Base-by-base conservation (phyloP, 2,888 invertebrate species). In the Tetramorium bicarinatum region DNA sequence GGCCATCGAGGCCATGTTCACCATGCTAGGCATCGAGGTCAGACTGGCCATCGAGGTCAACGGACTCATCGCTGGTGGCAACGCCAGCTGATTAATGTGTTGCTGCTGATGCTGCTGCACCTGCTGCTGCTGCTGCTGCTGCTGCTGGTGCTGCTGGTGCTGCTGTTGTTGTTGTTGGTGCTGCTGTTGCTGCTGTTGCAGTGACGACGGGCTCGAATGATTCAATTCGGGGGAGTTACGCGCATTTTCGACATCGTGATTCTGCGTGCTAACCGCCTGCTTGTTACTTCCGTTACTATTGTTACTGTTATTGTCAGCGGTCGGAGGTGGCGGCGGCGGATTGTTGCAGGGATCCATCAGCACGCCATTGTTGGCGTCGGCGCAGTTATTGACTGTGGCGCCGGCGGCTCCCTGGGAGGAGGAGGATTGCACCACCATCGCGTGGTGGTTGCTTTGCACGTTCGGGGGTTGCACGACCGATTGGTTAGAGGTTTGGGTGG, bases 401-500 rank as follows among this genome's bases (percentile, higher is more conserved):
- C 89, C 88, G 72, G 87, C 85, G 87, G 87, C 91, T 85, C 90
- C 92, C 89, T 93, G 93, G 85, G 90, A 90, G 88, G 90, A 90
- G 86, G 90, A 90, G 89, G 90, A 90, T 87, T 90, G 90, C 89
- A 90, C 90, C 87, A 89, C 90, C 85, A 89, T 86, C 85, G 89
- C 87, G 90, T 90, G 90, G 87, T 90, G 90, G 89, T 87, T 90
- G 87, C 84, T 90, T 89, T 89, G 90, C 89, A 87, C 87, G 88
- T 88, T 89, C 88, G 90, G 72, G 85, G 92, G 88, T 91, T 92
- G 91, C 90, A 93, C 93, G 92, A 94, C 92, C 93, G 94, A 93
- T 92, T 94, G 94, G 92, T 94, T 95, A 95, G 95, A 95, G 94
- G 95, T 95, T 94, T 95, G 95, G 93, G 93, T 93, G 94, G 94